Evolutionary conservation across 2,888 invertebrate genomes (phyloP).

Genomic region (Andrena flavipes): DNA sequence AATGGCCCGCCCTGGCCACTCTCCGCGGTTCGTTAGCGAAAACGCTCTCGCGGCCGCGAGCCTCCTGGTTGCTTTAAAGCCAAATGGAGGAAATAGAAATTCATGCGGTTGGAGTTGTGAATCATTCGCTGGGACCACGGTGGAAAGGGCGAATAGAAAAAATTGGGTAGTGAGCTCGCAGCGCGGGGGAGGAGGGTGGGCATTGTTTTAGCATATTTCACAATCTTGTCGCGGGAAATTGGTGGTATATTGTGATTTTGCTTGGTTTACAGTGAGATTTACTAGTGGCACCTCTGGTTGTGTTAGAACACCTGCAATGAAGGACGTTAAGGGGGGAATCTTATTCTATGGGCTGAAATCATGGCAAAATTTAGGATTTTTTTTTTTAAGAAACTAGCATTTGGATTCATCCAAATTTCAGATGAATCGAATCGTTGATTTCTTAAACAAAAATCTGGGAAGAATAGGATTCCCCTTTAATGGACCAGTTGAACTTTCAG

Average conservation of each 20-base stretch:
- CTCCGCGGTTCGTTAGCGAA: conserved; percentile 31
- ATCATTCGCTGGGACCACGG: conserved; percentile 1
- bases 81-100: conserved; percentile 13
- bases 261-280: not conserved
- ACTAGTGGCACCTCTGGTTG: not conserved
- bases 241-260: not conserved
- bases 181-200: not conserved
- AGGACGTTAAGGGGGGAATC: too few relatives aligned
- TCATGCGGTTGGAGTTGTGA: conserved; percentile 38
- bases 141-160: conserved; percentile 14
- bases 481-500: too few relatives aligned
- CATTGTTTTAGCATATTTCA: not conserved
- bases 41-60: not conserved
- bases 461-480: too few relatives aligned
- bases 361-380: too few relatives aligned
- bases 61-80: not conserved
- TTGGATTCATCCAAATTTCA: too few relatives aligned
- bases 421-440: too few relatives aligned
- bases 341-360: too few relatives aligned
- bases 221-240: not conserved
- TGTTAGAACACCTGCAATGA: not conserved
- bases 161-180: conserved; percentile 15
- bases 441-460: too few relatives aligned
- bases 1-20: conserved; percentile 11
- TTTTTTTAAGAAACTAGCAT: too few relatives aligned